Evolutionary conservation across 2,113 vertebrate species (phyloP), one percentile per base, ranked within the genome.

Genomic region (Polyodon spathula): DNA sequence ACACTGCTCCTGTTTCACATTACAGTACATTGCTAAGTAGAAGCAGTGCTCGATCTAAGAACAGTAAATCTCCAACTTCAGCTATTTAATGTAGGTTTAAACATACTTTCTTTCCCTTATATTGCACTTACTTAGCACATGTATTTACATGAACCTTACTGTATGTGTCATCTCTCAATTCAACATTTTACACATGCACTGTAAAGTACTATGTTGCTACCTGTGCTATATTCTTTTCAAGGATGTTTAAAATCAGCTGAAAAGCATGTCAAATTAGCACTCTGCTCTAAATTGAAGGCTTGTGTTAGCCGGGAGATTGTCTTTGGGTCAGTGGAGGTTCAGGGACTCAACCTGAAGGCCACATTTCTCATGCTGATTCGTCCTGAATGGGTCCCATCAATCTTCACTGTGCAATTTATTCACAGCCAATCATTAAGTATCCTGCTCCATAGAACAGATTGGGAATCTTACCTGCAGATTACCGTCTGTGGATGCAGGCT

Each of bases 361-460:
- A 56, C 59, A 61, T 40, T 37, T 66, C 58, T 61, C 58, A 56
- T 37, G 38, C 16, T 61, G 59, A 66, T 66, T 66, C 8, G 14
- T 10, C 9, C 43, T 16, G 37, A 61, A 52, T 61, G 14, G 7
- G 12, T 12, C 3, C 37, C 27, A 48, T 50, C 58, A 39, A 55
- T 56, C 9, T n/a, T 8, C 12, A 4, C 17, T 2, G 6, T 60
- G 15, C 5, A 60, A n/a, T 40, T 12, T 11, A 8, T 51, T 4
- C 43, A 48, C 48, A 50, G 42, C 3, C 4, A 14, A n/a, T 51
- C 37, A 60, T 37, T 8, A 37, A 9, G 7, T 2, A 14, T 46
- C 6, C 43, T 27, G 16, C 17, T 4, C 8, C 15, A 10, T 4
- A 12, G 40, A 41, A 8, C 16, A 16, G 17, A 17, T 9, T 5